These are phyloP conservation scores for Pogonognathellus flavescens DNA, from an alignment of 1,140 invertebrate species.

Conservation along the genomic window DNA sequence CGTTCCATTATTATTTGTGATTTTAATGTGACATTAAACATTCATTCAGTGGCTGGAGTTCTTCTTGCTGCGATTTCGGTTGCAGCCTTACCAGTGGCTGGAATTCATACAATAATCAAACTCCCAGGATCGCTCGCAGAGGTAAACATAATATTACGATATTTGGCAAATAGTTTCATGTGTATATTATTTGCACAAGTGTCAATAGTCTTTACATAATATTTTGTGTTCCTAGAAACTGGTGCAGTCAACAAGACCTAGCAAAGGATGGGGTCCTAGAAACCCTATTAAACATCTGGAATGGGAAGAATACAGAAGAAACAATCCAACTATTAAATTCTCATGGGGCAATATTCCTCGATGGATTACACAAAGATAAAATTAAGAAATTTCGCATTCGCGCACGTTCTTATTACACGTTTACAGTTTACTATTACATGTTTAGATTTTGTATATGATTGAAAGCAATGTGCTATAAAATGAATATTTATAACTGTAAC, in stretches of 20 bases:
- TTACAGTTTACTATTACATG: no score
- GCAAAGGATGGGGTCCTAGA: not conserved
- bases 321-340: no score
- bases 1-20: not conserved
- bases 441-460: no score
- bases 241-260: not conserved
- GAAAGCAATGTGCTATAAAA: no score
- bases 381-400: no score
- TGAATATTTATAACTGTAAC: no score
- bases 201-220: no score
- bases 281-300: not conserved
- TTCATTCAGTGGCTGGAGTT: not conserved
- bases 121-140: not conserved
- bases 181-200: no score
- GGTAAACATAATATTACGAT: not conserved
- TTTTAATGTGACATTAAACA: not conserved
- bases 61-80: not conserved
- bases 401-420: no score
- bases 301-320: not conserved
- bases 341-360: no score
- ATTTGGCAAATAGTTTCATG: not conserved
- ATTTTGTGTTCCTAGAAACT: not conserved
- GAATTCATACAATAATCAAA: not conserved
- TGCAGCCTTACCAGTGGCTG: not conserved
- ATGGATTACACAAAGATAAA: no score